Percentiles rank a stretch among this genome's conserved stretches.
phyloP scores from a whole-genome alignment of 2,888 invertebrate genomes.

The Perizoma flavofasciatum region DNA sequence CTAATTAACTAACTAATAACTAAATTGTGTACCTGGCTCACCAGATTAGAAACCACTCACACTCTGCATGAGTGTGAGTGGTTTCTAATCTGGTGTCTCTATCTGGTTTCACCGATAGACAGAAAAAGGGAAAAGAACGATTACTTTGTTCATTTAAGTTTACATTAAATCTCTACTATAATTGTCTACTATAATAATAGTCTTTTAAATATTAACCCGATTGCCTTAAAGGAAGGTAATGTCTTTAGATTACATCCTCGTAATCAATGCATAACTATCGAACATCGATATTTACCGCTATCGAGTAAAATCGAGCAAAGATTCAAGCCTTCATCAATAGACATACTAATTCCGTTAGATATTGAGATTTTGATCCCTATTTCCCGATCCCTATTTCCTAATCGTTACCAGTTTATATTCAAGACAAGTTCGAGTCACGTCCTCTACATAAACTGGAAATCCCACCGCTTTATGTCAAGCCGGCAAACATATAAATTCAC shows the following conservation, averaged over 20 bases:
- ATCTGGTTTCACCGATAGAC: too few species aligned
- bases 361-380: conserved; percentile 4
- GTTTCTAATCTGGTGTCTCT: too few species aligned
- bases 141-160: too few species aligned
- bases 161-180: too few species aligned
- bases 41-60: neutral
- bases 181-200: too few species aligned
- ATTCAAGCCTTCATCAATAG: too few species aligned
- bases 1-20: neutral
- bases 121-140: too few species aligned
- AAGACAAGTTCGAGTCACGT: conserved; percentile 11
- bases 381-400: conserved; percentile 10
- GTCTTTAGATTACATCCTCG: neutral
- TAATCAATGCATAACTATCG: too few species aligned
- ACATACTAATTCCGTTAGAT: neutral
- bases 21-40: neutral
- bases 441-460: conserved; percentile 52
- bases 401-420: conserved; percentile 17
- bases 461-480: conserved; percentile 53
- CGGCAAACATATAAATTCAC: neutral
- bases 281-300: too few species aligned
- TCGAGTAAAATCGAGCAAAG: too few species aligned
- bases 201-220: neutral
- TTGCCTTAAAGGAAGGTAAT: neutral
- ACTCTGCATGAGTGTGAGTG: too few species aligned